Percentiles rank a stretch among this genome's conserved stretches.
Evolutionary conservation across 2,797 vertebrate genomes (phyloP).

Genomic region (Scyliorhinus canicula): DNA sequence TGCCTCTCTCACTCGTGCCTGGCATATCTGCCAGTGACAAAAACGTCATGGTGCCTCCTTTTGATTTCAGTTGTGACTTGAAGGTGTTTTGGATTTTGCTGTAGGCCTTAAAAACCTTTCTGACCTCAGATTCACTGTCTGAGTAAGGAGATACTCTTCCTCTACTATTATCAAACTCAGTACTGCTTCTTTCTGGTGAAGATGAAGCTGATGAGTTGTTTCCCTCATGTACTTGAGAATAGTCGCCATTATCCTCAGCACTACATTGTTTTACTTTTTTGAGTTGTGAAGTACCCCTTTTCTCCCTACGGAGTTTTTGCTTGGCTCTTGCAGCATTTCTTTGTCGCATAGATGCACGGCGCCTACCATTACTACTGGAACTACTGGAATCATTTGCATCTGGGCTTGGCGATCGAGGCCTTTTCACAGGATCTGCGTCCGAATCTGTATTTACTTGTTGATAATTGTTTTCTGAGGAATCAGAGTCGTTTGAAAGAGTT

Average conservation of each 20-base stretch:
- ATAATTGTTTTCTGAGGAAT: conserved; percentile 84
- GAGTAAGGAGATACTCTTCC: conserved; percentile 57
- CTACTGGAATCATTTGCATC: conserved; percentile 80
- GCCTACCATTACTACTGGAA: conserved; percentile 75
- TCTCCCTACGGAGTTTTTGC: conserved; percentile 66
- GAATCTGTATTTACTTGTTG: conserved; percentile 59
- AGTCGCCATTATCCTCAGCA: conserved; percentile 79
- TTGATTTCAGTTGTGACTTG: conserved; percentile 21
- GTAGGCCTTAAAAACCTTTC: conserved; percentile 71
- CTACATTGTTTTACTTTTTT: conserved; percentile 63
- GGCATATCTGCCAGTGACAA: neutral
- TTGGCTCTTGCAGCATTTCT: conserved; percentile 75
- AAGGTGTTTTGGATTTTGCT: conserved; percentile 45
- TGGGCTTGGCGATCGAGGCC: conserved; percentile 86
- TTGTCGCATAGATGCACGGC: conserved; percentile 64
- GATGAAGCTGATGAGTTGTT: conserved; percentile 69
- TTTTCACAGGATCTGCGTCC: conserved; percentile 83
- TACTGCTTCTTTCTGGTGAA: conserved; percentile 59
- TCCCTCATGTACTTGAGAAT: conserved; percentile 81
- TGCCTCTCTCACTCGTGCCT: neutral
- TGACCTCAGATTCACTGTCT: conserved; percentile 63
- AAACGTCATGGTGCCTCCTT: neutral
- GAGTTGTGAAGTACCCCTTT: conserved; percentile 57
- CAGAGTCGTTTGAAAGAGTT: conserved; percentile 82
- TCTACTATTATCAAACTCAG: conserved; percentile 53